Conservation (phyloP, 2,888 invertebrate species). For the Oscheius myriophilus region DNA sequence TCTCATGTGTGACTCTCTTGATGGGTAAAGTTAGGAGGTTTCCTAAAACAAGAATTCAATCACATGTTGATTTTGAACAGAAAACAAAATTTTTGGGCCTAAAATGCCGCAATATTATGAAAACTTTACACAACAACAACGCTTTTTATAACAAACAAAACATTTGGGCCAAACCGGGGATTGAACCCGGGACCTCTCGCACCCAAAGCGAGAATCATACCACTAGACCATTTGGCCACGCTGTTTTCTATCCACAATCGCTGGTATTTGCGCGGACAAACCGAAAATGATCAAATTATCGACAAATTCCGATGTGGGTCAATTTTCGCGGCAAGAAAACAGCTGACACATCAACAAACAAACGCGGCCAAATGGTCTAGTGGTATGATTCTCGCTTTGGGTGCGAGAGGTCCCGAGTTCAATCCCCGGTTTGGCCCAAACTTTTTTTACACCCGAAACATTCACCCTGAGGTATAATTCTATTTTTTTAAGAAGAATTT, state of each 20-base stretch:
- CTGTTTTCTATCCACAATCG: too few relatives aligned
- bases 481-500: too few relatives aligned
- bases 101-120: too few relatives aligned
- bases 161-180: conserved; percentile 57
- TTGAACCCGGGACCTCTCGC: conserved; percentile 70
- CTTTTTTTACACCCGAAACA: too few relatives aligned
- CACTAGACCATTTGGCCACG: conserved; percentile 30
- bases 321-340: too few relatives aligned
- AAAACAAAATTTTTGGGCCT: too few relatives aligned
- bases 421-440: conserved; percentile 45
- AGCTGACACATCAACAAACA: too few relatives aligned
- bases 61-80: too few relatives aligned
- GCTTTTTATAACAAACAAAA: conserved; percentile 8
- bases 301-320: too few relatives aligned
- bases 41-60: conserved; percentile 26
- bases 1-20: conserved; percentile 35
- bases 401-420: conserved; percentile 71
- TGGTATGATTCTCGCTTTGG: conserved; percentile 71
- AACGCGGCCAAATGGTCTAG: conserved; percentile 60
- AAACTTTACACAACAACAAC: too few relatives aligned
- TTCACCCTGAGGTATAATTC: too few relatives aligned
- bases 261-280: too few relatives aligned
- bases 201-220: conserved; percentile 60
- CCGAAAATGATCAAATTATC: background rate
- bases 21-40: conserved; percentile 40